Conservation (phyloP, 2,113 vertebrate genomes). For the Vulpes lagopus region DNA sequence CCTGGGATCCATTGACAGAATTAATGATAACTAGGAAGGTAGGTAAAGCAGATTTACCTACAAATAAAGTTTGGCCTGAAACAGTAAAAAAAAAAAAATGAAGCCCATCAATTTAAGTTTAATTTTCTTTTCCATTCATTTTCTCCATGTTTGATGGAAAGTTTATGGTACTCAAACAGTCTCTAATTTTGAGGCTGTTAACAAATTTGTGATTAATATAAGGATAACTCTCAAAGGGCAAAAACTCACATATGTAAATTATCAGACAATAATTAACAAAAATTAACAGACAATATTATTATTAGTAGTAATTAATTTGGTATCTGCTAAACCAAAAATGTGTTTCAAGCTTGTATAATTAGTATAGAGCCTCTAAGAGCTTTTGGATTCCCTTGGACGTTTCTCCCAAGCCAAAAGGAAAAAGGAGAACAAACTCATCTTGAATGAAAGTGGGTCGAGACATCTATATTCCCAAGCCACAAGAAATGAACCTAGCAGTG, state of each 20-base stretch:
- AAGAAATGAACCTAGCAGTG: background rate
- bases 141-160: slow-evolving; percentile 24
- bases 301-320: no score
- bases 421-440: background rate
- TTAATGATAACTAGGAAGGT: background rate
- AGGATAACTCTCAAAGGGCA: background rate
- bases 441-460: slow-evolving; percentile 21
- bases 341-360: background rate
- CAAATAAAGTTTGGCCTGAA: background rate
- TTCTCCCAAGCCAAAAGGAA: slow-evolving; percentile 13
- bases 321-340: slow-evolving; percentile 36
- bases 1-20: background rate
- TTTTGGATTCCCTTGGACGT: background rate
- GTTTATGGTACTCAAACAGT: background rate
- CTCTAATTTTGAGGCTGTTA: slow-evolving; percentile 9
- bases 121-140: slow-evolving; percentile 30
- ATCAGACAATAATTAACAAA: background rate
- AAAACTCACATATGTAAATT: slow-evolving; percentile 30
- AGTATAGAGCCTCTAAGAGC: background rate
- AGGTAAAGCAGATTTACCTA: background rate
- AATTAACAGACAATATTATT: no score
- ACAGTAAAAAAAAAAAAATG: background rate
- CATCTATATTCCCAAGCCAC: background rate
- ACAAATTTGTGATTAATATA: background rate
- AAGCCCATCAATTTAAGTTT: background rate